These are phyloP conservation scores for Microcebus ravelobensis DNA, from an alignment of 2,113 vertebrate genomes.

Conservation along the genomic window DNA sequence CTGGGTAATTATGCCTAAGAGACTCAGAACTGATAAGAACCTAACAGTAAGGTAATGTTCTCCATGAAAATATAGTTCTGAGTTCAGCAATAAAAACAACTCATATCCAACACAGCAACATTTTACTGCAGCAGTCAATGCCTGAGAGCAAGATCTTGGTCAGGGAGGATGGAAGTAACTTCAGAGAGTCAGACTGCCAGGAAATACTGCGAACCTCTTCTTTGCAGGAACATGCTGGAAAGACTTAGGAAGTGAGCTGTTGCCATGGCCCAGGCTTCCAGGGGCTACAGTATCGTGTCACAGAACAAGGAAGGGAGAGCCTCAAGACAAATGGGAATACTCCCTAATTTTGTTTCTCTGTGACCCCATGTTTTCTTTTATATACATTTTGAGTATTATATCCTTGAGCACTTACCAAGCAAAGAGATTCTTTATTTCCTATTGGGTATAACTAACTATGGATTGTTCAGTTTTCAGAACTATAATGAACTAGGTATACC, in stretches of 20 bases:
- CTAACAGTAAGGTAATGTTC: not conserved
- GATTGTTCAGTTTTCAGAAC: not conserved
- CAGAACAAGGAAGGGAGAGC: not conserved
- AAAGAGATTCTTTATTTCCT: not conserved
- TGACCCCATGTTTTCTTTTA: not conserved
- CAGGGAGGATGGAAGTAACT: not conserved
- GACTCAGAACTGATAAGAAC: not conserved
- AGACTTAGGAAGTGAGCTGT: not conserved
- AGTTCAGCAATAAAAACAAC: not conserved
- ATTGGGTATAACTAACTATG: not conserved
- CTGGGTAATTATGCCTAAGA: not conserved
- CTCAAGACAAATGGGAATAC: not conserved
- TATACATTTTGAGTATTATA: not conserved
- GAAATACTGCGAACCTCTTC: not conserved
- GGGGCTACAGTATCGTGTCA: not conserved
- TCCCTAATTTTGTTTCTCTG: conserved; percentile 10
- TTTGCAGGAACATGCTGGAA: not conserved
- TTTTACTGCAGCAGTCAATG: not conserved
- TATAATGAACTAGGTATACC: not conserved
- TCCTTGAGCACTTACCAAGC: not conserved
- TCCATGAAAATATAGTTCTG: not conserved
- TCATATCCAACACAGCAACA: not conserved
- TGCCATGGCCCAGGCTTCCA: not conserved
- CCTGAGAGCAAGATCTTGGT: not conserved
- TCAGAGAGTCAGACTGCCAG: not conserved